These are phyloP conservation scores for Scatophagus argus DNA, from an alignment of 2,113 vertebrate species.

Conservation along the genomic window DNA sequence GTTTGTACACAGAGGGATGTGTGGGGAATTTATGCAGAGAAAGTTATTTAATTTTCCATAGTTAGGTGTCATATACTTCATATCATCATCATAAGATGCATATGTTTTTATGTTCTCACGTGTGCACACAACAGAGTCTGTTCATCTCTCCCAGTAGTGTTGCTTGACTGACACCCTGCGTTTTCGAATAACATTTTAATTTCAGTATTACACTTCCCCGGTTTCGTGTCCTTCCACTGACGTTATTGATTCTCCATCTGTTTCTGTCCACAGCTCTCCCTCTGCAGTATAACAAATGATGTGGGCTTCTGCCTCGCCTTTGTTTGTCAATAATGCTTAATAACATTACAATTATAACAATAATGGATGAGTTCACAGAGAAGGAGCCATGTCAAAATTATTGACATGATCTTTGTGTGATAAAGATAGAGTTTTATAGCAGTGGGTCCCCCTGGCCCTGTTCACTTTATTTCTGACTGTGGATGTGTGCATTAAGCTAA, in stretches of 20 bases:
- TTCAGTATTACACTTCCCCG: slow-evolving; percentile 60
- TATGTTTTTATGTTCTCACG: not conserved
- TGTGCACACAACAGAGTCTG: slow-evolving; percentile 36
- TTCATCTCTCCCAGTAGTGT: slow-evolving; percentile 20
- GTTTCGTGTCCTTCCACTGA: slow-evolving; percentile 71
- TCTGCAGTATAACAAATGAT: slow-evolving; percentile 73
- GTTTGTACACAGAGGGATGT: not conserved
- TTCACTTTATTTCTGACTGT: slow-evolving; percentile 38
- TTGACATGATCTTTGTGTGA: slow-evolving; percentile 65
- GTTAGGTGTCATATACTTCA: not conserved
- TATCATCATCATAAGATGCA: not conserved
- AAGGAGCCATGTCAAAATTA: slow-evolving; percentile 66
- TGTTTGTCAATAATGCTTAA: slow-evolving; percentile 77
- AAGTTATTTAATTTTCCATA: not conserved
- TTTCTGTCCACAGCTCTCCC: slow-evolving; percentile 69
- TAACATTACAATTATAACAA: slow-evolving; percentile 73
- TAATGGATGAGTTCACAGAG: slow-evolving; percentile 69
- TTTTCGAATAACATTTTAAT: slow-evolving; percentile 73
- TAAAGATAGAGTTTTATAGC: slow-evolving; percentile 56
- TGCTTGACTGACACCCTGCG: slow-evolving; percentile 51
- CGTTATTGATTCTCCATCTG: slow-evolving; percentile 82
- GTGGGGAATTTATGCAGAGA: not conserved
- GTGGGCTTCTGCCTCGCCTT: slow-evolving; percentile 49
- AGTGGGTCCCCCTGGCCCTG: not conserved
- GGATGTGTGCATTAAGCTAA: slow-evolving; percentile 55